Evolutionary conservation across 2,113 vertebrate species (phyloP), one percentile per base, ranked within the genome.

Genomic region (Alethe diademata): DNA sequence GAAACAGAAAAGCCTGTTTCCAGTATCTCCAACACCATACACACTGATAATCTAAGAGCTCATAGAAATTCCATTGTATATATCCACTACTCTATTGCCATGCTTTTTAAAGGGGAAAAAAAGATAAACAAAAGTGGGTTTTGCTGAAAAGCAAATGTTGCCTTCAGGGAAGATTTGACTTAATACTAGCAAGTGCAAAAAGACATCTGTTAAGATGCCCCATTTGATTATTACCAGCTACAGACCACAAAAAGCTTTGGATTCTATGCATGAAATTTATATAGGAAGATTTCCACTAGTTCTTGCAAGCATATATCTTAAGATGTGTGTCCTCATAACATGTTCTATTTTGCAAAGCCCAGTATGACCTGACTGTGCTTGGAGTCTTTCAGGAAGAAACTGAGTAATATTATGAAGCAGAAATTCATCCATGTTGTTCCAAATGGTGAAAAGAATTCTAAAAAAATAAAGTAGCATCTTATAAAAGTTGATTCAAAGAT

Each of bases 281-380:
- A 71, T 18, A 66, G 11, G 19, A 70, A 79, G 28, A 4, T 58
- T 66, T 57, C 36, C 74, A 47, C 12, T 57, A 31, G 18, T 20
- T 71, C 62, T 72, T 79, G 33, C 36, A 91, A 92, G 19, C 18
- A 4, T 0, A 0, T 38, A 19, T 47, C 47, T 66, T 54, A 25
- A 75, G 10, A 9, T 38, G 3, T 35, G 13, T 20, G 17, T 33
- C 31, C 51, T 78, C 28, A 20, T 50, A 54, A 71, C 8, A 7
- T 0, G 0, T 5, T 35, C 0, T 33, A 15, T 29, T 43, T 72
- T 72, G 35, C 38, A 82, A 64, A 83, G 24, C 40, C 35, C 9
- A 18, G 15, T 58, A 42, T 58, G 47, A 90, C 18, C 22, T 19
- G 4, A 28, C 25, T 45, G 25, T 29, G 5, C 18, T 36, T 1